A percentile compares a stretch with the other conserved stretches of the same genome.
Conservation (phyloP, 2,113 vertebrate species). For the Odontophorus gujanensis region DNA sequence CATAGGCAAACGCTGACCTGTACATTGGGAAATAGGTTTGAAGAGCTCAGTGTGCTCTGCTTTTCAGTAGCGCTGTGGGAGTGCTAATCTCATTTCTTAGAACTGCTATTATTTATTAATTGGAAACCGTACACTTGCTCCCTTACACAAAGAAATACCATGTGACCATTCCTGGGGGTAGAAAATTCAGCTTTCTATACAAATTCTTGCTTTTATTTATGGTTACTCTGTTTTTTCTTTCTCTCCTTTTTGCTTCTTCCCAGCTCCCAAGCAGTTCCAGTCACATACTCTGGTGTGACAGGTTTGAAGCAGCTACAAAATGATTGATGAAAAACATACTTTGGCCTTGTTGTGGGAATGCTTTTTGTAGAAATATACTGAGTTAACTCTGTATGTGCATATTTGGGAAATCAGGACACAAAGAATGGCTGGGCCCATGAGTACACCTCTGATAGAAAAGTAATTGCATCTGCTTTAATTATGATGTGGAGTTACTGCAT, state of each 20-base stretch:
- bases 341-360: slow-evolving; percentile 27
- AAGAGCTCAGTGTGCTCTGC: not conserved
- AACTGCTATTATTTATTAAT: slow-evolving; percentile 27
- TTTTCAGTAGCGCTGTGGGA: not conserved
- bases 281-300: not conserved
- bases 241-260: not conserved
- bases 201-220: slow-evolving; percentile 13
- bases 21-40: not conserved
- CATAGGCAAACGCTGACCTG: not conserved
- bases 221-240: not conserved
- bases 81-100: slow-evolving; percentile 8
- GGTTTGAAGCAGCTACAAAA: slow-evolving; percentile 17
- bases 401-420: not conserved
- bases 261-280: not conserved
- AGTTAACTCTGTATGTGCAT: slow-evolving; percentile 8
- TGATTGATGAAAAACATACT: slow-evolving; percentile 54
- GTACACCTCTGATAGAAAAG: not conserved
- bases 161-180: not conserved
- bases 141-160: slow-evolving; percentile 9
- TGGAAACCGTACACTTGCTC: not conserved
- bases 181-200: slow-evolving; percentile 9
- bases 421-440: not conserved
- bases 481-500: not conserved
- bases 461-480: not conserved
- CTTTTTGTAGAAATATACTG: not conserved